Conservation (phyloP, 2,888 invertebrate species). For the Eubasilissa splendida region DNA sequence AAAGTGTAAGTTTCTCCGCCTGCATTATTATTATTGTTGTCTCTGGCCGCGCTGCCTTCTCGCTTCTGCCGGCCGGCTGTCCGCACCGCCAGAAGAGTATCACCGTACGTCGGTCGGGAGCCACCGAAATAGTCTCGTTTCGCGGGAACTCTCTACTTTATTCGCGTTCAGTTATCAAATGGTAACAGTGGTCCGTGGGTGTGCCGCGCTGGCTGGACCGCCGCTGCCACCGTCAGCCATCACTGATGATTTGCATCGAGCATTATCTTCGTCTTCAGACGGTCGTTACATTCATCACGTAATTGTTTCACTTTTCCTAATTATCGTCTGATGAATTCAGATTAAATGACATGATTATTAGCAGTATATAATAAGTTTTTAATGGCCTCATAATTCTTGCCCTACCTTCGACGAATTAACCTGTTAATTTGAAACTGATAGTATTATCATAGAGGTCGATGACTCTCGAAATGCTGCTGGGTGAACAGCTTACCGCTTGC, state of each 20-base stretch:
- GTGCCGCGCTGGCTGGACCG: background rate
- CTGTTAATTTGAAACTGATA: background rate
- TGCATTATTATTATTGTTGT: conserved; percentile 24
- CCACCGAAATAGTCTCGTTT: background rate
- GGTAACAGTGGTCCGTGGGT: conserved; percentile 17
- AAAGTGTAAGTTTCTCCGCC: conserved; percentile 57
- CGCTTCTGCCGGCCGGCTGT: conserved; percentile 1
- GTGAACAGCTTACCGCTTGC: too few relatives aligned
- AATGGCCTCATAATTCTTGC: too few relatives aligned
- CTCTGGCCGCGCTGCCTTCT: conserved; percentile 24
- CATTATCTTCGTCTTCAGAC: background rate
- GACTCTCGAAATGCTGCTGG: too few relatives aligned
- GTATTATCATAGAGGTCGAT: background rate
- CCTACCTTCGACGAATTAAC: background rate
- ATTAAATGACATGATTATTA: background rate
- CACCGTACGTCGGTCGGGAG: background rate
- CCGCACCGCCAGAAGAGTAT: background rate
- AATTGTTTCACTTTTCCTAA: conserved; percentile 29
- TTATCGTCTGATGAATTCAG: conserved; percentile 5
- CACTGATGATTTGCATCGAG: too few relatives aligned
- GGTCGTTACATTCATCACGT: background rate
- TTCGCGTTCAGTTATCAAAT: conserved; percentile 26
- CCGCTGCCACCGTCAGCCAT: too few relatives aligned
- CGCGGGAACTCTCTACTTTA: conserved; percentile 31
- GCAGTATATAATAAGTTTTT: background rate